A percentile compares a stretch with the other conserved stretches of the same genome.
These are phyloP conservation scores for Macquaria australasica DNA, from an alignment of 2,113 vertebrate species.

Conservation along the genomic window DNA sequence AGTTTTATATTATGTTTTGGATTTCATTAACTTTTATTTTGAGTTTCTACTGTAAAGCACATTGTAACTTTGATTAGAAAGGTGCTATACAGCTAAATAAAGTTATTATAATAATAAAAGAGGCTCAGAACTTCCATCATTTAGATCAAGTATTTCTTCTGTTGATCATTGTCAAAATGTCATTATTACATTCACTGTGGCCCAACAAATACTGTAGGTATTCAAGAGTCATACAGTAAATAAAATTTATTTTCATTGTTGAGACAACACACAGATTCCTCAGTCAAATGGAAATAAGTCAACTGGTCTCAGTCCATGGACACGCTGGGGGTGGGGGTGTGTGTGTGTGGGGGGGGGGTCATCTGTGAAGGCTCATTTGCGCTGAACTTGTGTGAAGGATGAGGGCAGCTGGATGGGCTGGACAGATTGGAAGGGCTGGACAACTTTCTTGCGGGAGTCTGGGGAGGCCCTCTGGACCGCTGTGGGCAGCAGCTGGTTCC, in stretches of 20 bases:
- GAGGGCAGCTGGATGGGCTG: slow-evolving; percentile 92
- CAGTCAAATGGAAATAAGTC: slow-evolving; percentile 45
- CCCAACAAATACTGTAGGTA: background rate
- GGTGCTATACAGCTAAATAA: no score
- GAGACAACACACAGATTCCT: slow-evolving; percentile 41
- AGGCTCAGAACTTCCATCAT: background rate
- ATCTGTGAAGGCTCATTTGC: slow-evolving; percentile 87
- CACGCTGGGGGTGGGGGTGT: slow-evolving; percentile 7
- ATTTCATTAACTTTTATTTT: no score
- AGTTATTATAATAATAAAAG: background rate
- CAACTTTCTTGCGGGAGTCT: slow-evolving; percentile 90
- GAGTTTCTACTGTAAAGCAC: no score
- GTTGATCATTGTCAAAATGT: background rate
- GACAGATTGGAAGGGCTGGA: slow-evolving; percentile 83
- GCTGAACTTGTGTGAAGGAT: slow-evolving; percentile 92
- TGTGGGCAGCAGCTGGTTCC: slow-evolving; percentile 95
- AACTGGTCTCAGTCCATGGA: slow-evolving; percentile 32
- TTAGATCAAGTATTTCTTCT: background rate
- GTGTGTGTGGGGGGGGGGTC: background rate
- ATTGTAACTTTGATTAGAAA: no score
- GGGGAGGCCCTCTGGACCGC: slow-evolving; percentile 86
- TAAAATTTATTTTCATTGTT: slow-evolving; percentile 73
- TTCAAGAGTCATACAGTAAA: slow-evolving; percentile 55
- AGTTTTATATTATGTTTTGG: no score
- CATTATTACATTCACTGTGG: background rate